A percentile compares a stretch with the other conserved stretches of the same genome.
phyloP scores from a whole-genome alignment of 2,888 invertebrate species.

The Clunio marinus region DNA sequence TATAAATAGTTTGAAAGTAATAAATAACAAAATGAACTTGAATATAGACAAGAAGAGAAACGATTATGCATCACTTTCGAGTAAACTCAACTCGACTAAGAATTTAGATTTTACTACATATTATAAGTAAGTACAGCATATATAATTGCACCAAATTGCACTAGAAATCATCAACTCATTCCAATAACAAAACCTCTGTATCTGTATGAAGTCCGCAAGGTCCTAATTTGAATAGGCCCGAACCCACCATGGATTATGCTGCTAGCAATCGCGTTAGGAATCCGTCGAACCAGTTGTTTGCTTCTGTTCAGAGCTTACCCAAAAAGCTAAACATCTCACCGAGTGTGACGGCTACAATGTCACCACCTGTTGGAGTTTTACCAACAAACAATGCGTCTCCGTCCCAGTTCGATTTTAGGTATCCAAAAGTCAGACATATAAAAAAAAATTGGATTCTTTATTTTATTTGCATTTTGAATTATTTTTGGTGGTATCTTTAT shows the following conservation, averaged over 20 bases:
- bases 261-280: conserved; percentile 3
- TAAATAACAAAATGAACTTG: neutral
- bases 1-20: neutral
- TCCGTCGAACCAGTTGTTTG: conserved; percentile 23
- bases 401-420: conserved; percentile 36
- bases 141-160: neutral
- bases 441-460: neutral
- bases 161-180: conserved; percentile 11
- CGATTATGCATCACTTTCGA: conserved; percentile 19
- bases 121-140: conserved; percentile 25
- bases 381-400: conserved; percentile 10
- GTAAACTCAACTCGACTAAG: conserved; percentile 16
- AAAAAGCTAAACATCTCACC: conserved; percentile 30
- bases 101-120: conserved; percentile 24
- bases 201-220: conserved; percentile 30
- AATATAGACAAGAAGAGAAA: conserved; percentile 27
- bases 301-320: conserved; percentile 19
- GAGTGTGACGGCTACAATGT: conserved; percentile 19
- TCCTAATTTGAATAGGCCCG: conserved; percentile 17
- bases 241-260: conserved; percentile 4
- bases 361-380: neutral
- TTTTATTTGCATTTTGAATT: conserved; percentile 8
- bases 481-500: neutral
- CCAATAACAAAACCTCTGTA: conserved; percentile 17
- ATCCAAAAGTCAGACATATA: too few relatives aligned